Percentiles rank a stretch among this genome's conserved stretches.
These are phyloP conservation scores for Lacerta bilineata DNA, from an alignment of 2,797 vertebrate species.

Conservation along the genomic window DNA sequence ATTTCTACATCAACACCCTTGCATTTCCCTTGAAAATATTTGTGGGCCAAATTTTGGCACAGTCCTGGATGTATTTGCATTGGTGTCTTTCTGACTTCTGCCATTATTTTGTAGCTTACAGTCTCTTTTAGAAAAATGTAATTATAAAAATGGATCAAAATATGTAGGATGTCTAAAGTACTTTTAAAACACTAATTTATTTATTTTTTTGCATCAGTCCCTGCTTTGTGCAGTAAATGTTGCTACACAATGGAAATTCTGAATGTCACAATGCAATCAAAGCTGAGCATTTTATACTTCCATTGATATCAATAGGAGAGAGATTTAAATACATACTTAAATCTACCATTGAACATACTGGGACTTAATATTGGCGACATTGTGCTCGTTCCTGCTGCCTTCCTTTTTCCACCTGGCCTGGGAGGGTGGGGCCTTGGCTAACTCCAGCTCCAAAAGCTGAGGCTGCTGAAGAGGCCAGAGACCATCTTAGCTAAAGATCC, in stretches of 20 bases:
- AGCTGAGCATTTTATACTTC: neutral
- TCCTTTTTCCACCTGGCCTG: no score
- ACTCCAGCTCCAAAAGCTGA: no score
- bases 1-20: no score
- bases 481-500: no score
- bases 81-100: conserved; percentile 46
- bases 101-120: conserved; percentile 20
- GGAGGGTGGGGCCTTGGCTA: no score
- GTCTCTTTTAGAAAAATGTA: no score
- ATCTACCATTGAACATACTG: neutral
- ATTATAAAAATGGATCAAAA: neutral
- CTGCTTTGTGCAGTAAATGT: neutral
- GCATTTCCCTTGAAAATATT: neutral
- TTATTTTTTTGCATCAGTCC: neutral
- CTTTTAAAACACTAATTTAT: neutral
- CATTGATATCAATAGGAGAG: neutral
- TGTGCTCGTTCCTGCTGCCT: neutral
- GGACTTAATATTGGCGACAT: neutral
- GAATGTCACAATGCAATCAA: neutral
- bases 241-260: neutral
- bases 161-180: neutral
- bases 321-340: neutral
- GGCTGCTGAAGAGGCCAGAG: no score
- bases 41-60: neutral
- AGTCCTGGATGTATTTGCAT: conserved; percentile 20